Conservation (phyloP, 2,888 invertebrate species). For the Torymus aiolomorphi region DNA sequence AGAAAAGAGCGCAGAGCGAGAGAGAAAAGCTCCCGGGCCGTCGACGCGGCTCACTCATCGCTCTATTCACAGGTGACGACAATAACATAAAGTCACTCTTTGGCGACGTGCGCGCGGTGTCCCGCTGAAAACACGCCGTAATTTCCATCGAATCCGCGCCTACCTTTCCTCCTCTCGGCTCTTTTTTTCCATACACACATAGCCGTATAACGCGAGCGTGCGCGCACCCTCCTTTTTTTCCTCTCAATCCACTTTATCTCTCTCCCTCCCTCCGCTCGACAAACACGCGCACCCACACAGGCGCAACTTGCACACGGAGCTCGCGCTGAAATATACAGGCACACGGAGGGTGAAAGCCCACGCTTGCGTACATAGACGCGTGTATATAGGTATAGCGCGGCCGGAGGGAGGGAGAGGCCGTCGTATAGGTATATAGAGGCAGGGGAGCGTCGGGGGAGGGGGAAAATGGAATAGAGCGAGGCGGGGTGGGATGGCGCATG, state of each 20-base stretch:
- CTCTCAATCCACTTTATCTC: too few species aligned
- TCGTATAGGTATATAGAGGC: not conserved
- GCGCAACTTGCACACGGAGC: not conserved
- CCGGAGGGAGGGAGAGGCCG: too few species aligned
- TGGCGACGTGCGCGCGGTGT: not conserved
- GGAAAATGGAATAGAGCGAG: slow-evolving; percentile 59
- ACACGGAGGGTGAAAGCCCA: not conserved
- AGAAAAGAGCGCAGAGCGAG: slow-evolving; percentile 7
- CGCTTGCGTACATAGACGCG: not conserved
- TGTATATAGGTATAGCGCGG: not conserved
- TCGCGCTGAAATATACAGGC: slow-evolving; percentile 18
- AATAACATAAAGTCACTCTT: slow-evolving; percentile 12
- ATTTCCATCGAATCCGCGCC: slow-evolving; percentile 32
- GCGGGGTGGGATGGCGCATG: slow-evolving; percentile 49
- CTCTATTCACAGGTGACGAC: not conserved
- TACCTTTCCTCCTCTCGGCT: not conserved
- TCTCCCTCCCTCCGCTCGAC: too few species aligned
- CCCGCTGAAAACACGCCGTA: slow-evolving; percentile 12
- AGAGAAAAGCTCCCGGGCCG: slow-evolving; percentile 1
- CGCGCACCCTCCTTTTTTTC: not conserved
- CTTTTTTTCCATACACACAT: not conserved
- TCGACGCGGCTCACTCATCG: too few species aligned
- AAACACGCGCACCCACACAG: not conserved
- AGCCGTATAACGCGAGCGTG: too few species aligned
- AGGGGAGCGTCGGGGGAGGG: slow-evolving; percentile 45